Percentiles rank a stretch among this genome's conserved stretches.
phyloP scores from a whole-genome alignment of 2,113 vertebrate species.

The Ciconia boyciana region DNA sequence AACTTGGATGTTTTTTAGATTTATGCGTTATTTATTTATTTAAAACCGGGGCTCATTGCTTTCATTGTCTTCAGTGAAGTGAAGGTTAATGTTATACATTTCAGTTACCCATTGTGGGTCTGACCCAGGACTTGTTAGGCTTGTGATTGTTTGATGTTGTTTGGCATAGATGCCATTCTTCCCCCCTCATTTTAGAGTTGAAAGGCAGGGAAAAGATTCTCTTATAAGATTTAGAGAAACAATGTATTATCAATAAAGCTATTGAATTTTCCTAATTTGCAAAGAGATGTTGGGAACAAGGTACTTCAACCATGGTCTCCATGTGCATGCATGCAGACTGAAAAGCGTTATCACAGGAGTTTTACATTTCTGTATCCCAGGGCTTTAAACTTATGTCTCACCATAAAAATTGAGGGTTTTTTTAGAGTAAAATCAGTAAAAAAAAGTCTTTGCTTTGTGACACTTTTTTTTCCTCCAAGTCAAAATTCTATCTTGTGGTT shows the following conservation, averaged over 20 bases:
- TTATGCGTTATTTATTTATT: neutral
- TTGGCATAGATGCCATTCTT: neutral
- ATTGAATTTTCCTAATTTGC: neutral
- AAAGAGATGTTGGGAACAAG: neutral
- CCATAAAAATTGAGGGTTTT: neutral
- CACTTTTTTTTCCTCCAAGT: neutral
- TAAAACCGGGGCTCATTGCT: neutral
- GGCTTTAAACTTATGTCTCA: neutral
- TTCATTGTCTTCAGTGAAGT: neutral
- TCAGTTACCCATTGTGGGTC: neutral
- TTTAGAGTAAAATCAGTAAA: neutral
- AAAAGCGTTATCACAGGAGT: neutral
- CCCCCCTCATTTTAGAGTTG: neutral
- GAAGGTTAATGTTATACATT: neutral
- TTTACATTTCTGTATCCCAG: neutral
- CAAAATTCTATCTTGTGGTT: neutral
- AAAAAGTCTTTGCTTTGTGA: neutral
- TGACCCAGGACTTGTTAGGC: accelerated
- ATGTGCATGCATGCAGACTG: neutral
- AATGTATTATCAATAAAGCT: neutral
- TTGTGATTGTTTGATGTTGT: neutral
- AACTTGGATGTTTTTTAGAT: neutral
- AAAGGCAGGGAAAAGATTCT: neutral
- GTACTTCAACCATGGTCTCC: neutral
- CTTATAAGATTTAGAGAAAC: neutral